These are phyloP conservation scores for Conopomorpha cramerella DNA, from an alignment of 1,140 invertebrate genomes.

Conservation along the genomic window DNA sequence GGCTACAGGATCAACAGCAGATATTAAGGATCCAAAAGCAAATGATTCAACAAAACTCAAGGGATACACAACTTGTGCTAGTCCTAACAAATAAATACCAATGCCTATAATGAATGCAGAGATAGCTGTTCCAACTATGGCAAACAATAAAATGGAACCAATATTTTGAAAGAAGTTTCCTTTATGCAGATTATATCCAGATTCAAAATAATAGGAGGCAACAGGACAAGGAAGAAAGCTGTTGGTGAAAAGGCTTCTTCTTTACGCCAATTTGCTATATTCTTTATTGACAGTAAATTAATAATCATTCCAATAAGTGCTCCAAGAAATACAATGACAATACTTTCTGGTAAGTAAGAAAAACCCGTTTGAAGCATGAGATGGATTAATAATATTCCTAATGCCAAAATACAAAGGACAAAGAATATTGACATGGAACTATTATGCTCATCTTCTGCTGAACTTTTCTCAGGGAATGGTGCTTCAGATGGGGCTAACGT, in stretches of 20 bases:
- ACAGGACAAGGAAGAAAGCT: slow-evolving; percentile 92
- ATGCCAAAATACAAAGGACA: slow-evolving; percentile 87
- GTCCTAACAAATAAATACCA: slow-evolving; percentile 91
- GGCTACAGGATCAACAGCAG: slow-evolving; percentile 98
- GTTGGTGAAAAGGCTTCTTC: slow-evolving; percentile 97
- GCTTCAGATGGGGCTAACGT: slow-evolving; percentile 67
- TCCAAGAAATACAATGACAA: slow-evolving; percentile 95
- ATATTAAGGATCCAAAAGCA: slow-evolving; percentile 97
- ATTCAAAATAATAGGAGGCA: slow-evolving; percentile 99
- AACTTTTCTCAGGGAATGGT: slow-evolving; percentile 79
- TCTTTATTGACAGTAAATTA: slow-evolving; percentile 87
- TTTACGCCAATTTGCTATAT: slow-evolving; percentile 92
- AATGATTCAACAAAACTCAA: slow-evolving; percentile 95
- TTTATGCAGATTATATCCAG: slow-evolving; percentile 97
- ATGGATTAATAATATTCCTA: slow-evolving; percentile 94
- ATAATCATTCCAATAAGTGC: slow-evolving; percentile 90
- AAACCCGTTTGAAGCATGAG: slow-evolving; percentile 94
- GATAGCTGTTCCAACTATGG: slow-evolving; percentile 94
- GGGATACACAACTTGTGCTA: slow-evolving; percentile 87
- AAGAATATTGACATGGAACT: slow-evolving; percentile 97
- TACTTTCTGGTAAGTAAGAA: slow-evolving; percentile 95
- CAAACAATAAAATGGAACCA: slow-evolving; percentile 93
- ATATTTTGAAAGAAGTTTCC: slow-evolving; percentile 99
- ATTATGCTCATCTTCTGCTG: slow-evolving; percentile 93
- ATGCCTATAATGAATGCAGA: slow-evolving; percentile 93